phyloP scores from a whole-genome alignment of 2,888 invertebrate genomes.

The Drosophila mayaguana region DNA sequence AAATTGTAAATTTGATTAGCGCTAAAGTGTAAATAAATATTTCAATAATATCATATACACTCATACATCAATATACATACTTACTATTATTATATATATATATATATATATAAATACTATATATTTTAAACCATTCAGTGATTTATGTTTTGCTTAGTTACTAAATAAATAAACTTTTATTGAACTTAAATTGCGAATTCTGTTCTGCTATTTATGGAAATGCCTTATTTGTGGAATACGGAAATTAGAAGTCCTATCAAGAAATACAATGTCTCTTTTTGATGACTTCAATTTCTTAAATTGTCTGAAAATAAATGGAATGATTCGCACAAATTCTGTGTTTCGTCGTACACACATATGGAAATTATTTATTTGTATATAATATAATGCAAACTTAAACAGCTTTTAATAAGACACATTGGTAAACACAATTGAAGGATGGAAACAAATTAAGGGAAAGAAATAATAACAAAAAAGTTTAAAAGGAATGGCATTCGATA shows the following conservation, averaged over 20 bases:
- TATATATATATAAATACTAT: conserved; percentile 57
- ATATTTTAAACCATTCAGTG: conserved; percentile 64
- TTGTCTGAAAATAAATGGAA: background rate
- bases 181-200: conserved; percentile 46
- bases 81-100: conserved; percentile 41
- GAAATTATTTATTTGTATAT: conserved; percentile 51
- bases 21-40: conserved; percentile 78
- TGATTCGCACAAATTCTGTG: background rate
- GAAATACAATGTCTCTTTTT: background rate
- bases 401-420: conserved; percentile 33
- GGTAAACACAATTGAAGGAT: conserved; percentile 27
- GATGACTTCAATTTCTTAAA: background rate
- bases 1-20: conserved; percentile 79
- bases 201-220: background rate
- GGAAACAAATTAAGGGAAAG: conserved; percentile 39
- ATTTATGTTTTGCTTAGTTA: conserved; percentile 71
- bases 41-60: conserved; percentile 75
- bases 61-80: conserved; percentile 72
- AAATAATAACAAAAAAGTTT: conserved; percentile 60
- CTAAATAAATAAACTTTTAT: conserved; percentile 79
- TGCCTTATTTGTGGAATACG: background rate
- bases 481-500: conserved; percentile 25
- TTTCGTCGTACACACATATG: conserved; percentile 32
- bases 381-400: conserved; percentile 42
- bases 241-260: background rate